These are phyloP conservation scores for Mimachlamys varia DNA, from an alignment of 2,888 invertebrate genomes.

Conservation along the genomic window DNA sequence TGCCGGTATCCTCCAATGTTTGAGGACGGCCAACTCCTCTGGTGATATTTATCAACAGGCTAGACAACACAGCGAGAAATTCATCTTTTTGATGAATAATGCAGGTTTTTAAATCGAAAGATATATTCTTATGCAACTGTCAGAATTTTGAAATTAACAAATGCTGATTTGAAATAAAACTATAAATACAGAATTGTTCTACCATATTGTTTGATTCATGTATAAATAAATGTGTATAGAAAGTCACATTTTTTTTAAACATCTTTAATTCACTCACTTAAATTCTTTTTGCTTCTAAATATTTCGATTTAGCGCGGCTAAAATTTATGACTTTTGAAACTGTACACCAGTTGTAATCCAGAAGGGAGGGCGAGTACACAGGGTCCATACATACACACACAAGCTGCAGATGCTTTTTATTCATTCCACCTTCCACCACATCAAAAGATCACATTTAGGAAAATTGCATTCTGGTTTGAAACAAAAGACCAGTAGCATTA, in stretches of 20 bases:
- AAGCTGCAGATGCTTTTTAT: background rate
- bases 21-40: background rate
- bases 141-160: conserved; percentile 31
- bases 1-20: background rate
- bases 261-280: background rate
- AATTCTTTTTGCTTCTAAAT: background rate
- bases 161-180: conserved; percentile 22
- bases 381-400: conserved; percentile 6
- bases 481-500: conserved; percentile 31
- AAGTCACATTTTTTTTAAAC: background rate
- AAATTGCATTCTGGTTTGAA: conserved; percentile 32
- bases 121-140: conserved; percentile 18
- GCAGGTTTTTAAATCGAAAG: conserved; percentile 3
- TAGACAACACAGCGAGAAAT: background rate
- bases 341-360: background rate
- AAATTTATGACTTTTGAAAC: background rate
- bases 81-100: conserved; percentile 27
- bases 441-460: conserved; percentile 24
- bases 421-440: background rate
- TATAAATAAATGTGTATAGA: background rate
- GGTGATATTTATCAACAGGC: conserved; percentile 27
- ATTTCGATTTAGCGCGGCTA: background rate
- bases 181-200: background rate
- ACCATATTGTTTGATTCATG: background rate
- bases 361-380: background rate